These are phyloP conservation scores for Holcopasites calliopsidis DNA, from an alignment of 1,140 invertebrate genomes.

Conservation along the genomic window DNA sequence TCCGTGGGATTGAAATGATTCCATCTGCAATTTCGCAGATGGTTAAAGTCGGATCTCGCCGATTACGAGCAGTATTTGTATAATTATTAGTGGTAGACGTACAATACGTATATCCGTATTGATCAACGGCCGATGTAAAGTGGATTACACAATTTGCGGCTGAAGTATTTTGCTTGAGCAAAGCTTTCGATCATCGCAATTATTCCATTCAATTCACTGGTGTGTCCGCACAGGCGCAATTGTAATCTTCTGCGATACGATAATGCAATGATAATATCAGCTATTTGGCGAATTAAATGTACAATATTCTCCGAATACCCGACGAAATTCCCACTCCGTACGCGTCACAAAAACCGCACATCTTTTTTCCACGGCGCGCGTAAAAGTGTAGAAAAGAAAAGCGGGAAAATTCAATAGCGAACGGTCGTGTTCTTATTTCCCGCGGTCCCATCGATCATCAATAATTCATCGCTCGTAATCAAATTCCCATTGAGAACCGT, in stretches of 20 bases:
- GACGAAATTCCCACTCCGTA: background rate
- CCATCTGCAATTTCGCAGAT: background rate
- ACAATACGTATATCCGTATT: background rate
- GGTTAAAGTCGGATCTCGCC: background rate
- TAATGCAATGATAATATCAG: background rate
- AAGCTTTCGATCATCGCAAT: background rate
- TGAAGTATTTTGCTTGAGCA: background rate
- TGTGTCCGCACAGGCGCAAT: background rate
- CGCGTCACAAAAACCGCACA: background rate
- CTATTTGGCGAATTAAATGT: background rate
- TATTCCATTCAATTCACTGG: background rate
- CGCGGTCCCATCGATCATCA: constrained; percentile 24
- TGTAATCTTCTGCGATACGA: too few species aligned
- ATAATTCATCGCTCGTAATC: constrained; percentile 37
- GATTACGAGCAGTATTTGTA: background rate
- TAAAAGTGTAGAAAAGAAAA: background rate
- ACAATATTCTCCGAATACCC: background rate
- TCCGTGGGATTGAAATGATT: too few species aligned
- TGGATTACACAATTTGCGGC: background rate
- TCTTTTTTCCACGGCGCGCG: background rate
- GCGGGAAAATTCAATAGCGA: constrained; percentile 7
- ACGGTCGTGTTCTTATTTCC: constrained; percentile 10
- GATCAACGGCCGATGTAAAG: background rate
- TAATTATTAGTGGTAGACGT: background rate
- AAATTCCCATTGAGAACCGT: constrained; percentile 19